These are phyloP conservation scores for Patella pellucida DNA, from an alignment of 2,888 invertebrate genomes.

Conservation along the genomic window DNA sequence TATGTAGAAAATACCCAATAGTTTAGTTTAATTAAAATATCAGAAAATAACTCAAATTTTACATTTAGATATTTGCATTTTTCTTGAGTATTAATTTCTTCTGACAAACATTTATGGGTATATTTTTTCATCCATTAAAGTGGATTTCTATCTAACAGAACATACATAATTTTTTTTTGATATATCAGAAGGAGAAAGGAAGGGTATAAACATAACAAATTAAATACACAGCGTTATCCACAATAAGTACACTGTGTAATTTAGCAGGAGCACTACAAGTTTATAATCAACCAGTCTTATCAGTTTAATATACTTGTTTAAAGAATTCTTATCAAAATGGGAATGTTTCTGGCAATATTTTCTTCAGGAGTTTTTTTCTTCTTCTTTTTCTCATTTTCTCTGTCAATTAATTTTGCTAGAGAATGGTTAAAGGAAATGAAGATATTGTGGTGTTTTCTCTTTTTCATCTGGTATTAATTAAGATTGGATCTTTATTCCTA, in stretches of 20 bases:
- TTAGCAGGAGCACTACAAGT: constrained; percentile 10
- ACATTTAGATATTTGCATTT: too few relatives aligned
- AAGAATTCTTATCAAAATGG: constrained; percentile 9
- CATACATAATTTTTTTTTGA: too few relatives aligned
- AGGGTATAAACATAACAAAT: constrained; percentile 22
- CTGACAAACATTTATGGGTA: too few relatives aligned
- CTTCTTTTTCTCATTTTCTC: not conserved
- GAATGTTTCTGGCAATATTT: constrained; percentile 10
- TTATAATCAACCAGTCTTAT: constrained; percentile 8
- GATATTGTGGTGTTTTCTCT: constrained; percentile 4
- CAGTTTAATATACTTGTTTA: constrained; percentile 8
- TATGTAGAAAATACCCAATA: not conserved
- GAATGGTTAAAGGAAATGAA: constrained; percentile 9
- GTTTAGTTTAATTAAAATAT: too few relatives aligned
- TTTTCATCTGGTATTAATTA: constrained; percentile 12
- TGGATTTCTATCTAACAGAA: too few relatives aligned
- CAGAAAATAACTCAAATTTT: too few relatives aligned
- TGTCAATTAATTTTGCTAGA: constrained; percentile 1
- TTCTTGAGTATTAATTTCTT: too few relatives aligned
- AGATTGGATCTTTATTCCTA: constrained; percentile 6
- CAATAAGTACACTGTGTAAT: not conserved
- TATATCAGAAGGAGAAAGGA: not conserved
- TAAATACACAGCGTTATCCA: constrained; percentile 14
- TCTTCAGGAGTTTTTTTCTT: not conserved
- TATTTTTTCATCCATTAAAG: too few relatives aligned